Evolutionary conservation across 1,140 invertebrate genomes (phyloP).

Genomic region (Apocrypta bakeri): DNA sequence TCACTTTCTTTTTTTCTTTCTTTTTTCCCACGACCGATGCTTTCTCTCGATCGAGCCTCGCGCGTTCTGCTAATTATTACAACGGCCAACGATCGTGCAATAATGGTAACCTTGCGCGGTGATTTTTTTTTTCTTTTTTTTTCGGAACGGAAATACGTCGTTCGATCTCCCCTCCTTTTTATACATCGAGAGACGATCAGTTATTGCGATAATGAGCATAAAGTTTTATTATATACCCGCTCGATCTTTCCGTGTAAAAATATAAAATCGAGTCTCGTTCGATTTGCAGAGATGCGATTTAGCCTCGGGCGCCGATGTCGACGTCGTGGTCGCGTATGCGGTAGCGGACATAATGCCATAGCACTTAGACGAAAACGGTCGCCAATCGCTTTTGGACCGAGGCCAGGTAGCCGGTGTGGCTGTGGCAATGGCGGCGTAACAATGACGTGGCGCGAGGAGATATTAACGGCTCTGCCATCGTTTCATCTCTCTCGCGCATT

Average conservation of each 20-base stretch:
- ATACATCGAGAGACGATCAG: no score
- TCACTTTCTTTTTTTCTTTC: background rate
- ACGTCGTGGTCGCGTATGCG: conserved; percentile 39
- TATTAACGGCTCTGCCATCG: background rate
- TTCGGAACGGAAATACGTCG: background rate
- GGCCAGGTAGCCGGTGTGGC: conserved; percentile 18
- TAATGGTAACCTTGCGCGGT: no score
- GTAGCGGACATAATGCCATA: conserved; percentile 45
- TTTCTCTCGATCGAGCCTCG: background rate
- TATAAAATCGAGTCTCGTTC: no score
- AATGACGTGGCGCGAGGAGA: background rate
- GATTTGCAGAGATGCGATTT: no score
- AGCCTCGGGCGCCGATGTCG: background rate
- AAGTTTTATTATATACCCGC: no score
- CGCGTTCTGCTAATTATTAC: background rate
- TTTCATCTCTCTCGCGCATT: background rate
- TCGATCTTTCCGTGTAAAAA: no score
- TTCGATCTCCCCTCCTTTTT: no score
- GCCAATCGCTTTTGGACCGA: conserved; percentile 25
- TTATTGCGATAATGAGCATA: no score
- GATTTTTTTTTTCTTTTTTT: background rate
- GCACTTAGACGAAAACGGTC: conserved; percentile 29
- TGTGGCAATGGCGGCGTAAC: background rate
- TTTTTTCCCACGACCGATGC: conserved; percentile 17
- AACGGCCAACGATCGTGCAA: background rate